Conservation (phyloP, 2,797 vertebrate species). For the Sebastes trivittatus region DNA sequence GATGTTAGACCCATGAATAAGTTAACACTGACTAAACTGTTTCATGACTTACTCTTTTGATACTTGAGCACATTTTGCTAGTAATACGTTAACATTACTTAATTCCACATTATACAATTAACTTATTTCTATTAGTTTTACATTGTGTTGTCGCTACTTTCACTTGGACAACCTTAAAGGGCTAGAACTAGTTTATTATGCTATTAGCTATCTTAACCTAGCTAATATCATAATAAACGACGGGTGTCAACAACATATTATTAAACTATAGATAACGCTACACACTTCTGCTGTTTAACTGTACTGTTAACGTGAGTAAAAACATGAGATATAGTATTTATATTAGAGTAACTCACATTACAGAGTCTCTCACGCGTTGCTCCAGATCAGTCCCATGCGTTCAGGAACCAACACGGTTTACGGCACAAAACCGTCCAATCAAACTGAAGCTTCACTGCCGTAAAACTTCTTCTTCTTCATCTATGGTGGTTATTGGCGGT, state of each 20-base stretch:
- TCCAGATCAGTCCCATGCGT: conserved; percentile 28
- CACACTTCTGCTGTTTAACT: rapidly evolving
- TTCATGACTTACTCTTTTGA: no score
- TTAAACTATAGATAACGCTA: rapidly evolving
- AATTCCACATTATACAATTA: neutral
- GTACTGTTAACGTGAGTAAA: rapidly evolving
- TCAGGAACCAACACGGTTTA: conserved; percentile 38
- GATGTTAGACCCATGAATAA: neutral
- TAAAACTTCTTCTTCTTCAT: conserved; percentile 18
- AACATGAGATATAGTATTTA: rapidly evolving
- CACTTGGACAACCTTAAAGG: neutral
- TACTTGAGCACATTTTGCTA: neutral
- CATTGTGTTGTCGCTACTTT: neutral
- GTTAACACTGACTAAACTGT: neutral
- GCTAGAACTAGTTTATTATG: no score
- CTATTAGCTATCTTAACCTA: neutral
- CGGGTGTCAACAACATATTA: neutral
- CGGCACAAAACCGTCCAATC: conserved; percentile 48
- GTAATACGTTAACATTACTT: no score
- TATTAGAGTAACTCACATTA: conserved; percentile 35
- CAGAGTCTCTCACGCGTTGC: neutral
- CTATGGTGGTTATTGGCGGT: neutral
- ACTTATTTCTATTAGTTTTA: neutral
- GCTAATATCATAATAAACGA: neutral
- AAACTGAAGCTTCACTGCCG: conserved; percentile 5